Percentiles rank a stretch among this genome's conserved stretches.
These are phyloP conservation scores for Acanthiza pusilla DNA, from an alignment of 2,797 vertebrate species.

Conservation along the genomic window DNA sequence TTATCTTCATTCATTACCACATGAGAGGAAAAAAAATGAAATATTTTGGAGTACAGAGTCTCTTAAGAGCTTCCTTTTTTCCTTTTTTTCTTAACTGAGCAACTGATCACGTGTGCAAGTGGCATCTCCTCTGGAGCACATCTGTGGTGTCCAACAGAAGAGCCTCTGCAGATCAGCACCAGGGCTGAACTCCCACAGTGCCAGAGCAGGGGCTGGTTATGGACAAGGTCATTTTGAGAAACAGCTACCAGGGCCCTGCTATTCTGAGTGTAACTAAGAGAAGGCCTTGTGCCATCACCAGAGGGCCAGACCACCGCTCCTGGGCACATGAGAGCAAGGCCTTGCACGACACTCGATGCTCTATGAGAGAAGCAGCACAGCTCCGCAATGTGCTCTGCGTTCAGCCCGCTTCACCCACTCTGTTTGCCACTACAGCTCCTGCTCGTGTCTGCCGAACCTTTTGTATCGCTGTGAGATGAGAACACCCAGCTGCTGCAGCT, in stretches of 20 bases:
- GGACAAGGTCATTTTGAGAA: not conserved
- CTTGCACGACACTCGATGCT: fast-evolving
- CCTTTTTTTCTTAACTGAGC: not conserved
- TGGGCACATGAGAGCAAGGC: fast-evolving
- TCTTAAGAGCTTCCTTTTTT: not conserved
- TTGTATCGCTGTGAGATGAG: fast-evolving
- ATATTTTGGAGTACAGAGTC: not conserved
- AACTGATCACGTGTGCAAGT: not conserved
- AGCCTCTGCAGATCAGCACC: not conserved
- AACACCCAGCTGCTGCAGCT: not conserved
- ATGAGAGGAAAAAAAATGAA: not conserved
- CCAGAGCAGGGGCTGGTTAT: fast-evolving
- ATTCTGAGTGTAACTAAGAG: fast-evolving
- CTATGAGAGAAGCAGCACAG: too few species aligned
- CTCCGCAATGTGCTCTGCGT: too few species aligned
- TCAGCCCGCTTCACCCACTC: fast-evolving
- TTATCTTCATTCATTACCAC: not conserved
- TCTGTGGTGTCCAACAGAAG: not conserved
- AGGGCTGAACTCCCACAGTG: fast-evolving
- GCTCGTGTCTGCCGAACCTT: not conserved
- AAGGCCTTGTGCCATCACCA: not conserved
- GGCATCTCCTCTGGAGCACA: not conserved
- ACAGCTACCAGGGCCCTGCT: not conserved
- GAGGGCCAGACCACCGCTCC: not conserved
- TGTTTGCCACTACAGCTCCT: not conserved